phyloP scores from a whole-genome alignment of 2,113 vertebrate genomes.

The Oryctolagus cuniculus region DNA sequence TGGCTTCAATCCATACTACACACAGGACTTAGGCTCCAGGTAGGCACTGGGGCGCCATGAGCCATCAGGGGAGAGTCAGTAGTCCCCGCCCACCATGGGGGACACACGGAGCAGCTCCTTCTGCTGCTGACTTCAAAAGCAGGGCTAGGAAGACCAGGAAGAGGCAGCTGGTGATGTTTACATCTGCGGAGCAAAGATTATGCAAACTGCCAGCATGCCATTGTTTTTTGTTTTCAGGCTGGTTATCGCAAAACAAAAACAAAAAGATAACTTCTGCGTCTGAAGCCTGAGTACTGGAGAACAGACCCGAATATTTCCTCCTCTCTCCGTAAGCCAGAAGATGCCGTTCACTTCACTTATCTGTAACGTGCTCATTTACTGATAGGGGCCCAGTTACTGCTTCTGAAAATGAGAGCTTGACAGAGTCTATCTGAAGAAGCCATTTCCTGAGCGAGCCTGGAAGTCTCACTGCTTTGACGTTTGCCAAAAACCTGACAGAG shows the following conservation, averaged over 20 bases:
- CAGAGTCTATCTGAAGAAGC: slow-evolving; percentile 50
- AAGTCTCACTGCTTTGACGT: slow-evolving; percentile 44
- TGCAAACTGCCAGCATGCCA: slow-evolving; percentile 20
- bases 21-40: background rate
- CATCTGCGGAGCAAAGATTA: slow-evolving; percentile 69
- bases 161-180: slow-evolving; percentile 14
- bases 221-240: slow-evolving; percentile 56
- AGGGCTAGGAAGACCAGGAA: slow-evolving; percentile 44
- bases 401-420: slow-evolving; percentile 30
- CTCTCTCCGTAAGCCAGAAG: slow-evolving; percentile 63
- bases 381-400: slow-evolving; percentile 45
- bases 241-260: slow-evolving; percentile 73
- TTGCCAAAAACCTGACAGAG: slow-evolving; percentile 53
- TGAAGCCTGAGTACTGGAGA: slow-evolving; percentile 61
- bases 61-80: background rate
- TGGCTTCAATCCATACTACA: slow-evolving; percentile 35
- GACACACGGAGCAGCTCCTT: background rate
- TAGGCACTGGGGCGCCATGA: background rate
- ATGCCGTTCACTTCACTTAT: slow-evolving; percentile 63
- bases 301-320: slow-evolving; percentile 72
- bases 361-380: slow-evolving; percentile 55
- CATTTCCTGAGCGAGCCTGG: slow-evolving; percentile 54
- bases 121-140: slow-evolving; percentile 33
- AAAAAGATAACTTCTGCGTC: slow-evolving; percentile 69
- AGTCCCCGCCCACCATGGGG: background rate